Evolutionary conservation across 2,113 vertebrate genomes (phyloP).

Genomic region (Oncorhynchus keta): DNA sequence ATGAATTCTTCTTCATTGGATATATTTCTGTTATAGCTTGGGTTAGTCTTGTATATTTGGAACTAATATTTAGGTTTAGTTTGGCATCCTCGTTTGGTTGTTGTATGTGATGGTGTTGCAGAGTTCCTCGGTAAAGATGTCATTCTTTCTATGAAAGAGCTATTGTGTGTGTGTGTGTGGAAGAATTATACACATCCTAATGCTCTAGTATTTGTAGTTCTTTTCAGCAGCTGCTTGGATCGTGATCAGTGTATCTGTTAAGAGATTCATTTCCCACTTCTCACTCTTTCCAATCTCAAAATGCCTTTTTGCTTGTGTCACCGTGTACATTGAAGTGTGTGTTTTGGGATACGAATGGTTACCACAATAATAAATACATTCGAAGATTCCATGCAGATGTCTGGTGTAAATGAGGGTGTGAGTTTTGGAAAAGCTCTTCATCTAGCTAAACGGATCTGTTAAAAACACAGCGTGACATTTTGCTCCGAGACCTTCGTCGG

Average conservation of each 20-base stretch:
- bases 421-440: neutral
- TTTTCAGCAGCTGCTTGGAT: conserved; percentile 24
- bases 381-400: neutral
- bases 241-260: neutral
- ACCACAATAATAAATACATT: conserved; percentile 1
- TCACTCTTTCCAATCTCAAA: conserved; percentile 21
- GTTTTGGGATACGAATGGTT: conserved; percentile 26
- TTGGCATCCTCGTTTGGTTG: neutral
- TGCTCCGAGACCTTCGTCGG: no score
- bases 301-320: conserved; percentile 15
- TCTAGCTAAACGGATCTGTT: no score
- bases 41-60: conserved; percentile 12
- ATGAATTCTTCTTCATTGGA: neutral
- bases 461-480: no score
- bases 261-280: conserved; percentile 9
- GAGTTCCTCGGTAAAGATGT: conserved; percentile 34
- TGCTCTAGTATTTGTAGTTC: conserved; percentile 12
- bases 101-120: conserved; percentile 33
- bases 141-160: conserved; percentile 92
- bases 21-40: conserved; percentile 1
- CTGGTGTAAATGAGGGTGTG: neutral
- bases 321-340: conserved; percentile 8
- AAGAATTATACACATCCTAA: conserved; percentile 42
- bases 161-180: conserved; percentile 47
- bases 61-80: conserved; percentile 1